Conservation (phyloP, 2,113 vertebrate genomes). For the Malurus elegans region DNA sequence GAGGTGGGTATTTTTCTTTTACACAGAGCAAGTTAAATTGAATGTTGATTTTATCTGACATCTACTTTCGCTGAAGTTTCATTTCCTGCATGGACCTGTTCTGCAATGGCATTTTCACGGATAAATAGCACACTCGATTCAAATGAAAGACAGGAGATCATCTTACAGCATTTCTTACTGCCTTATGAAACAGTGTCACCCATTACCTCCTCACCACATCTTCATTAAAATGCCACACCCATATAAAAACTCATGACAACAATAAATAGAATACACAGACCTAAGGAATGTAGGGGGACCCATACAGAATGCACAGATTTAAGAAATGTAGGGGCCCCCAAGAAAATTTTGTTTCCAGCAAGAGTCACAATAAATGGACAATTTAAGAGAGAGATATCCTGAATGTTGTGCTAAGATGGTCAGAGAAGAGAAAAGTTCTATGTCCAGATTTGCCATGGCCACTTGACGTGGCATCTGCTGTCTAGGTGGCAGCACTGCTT, state of each 20-base stretch:
- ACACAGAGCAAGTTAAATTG: background rate
- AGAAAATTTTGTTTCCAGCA: background rate
- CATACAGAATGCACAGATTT: background rate
- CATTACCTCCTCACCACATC: background rate
- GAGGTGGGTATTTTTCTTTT: background rate
- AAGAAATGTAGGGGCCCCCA: background rate
- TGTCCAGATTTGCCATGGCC: background rate
- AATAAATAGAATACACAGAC: background rate
- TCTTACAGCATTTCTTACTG: background rate
- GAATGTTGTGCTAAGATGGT: background rate
- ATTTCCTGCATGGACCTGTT: conserved; percentile 49
- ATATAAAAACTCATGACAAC: background rate
- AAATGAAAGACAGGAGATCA: background rate
- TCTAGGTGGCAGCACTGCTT: background rate
- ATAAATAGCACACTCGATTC: background rate
- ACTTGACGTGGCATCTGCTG: accelerated
- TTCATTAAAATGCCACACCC: conserved; percentile 22
- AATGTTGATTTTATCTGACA: conserved; percentile 6
- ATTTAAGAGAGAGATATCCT: background rate
- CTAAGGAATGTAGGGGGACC: background rate
- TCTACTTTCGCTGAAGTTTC: conserved; percentile 9
- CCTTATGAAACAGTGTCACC: background rate
- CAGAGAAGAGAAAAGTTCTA: background rate
- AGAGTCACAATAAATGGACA: background rate
- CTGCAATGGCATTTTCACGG: background rate